Evolutionary conservation across 2,113 vertebrate species (phyloP).

Genomic region (Merops nubicus): DNA sequence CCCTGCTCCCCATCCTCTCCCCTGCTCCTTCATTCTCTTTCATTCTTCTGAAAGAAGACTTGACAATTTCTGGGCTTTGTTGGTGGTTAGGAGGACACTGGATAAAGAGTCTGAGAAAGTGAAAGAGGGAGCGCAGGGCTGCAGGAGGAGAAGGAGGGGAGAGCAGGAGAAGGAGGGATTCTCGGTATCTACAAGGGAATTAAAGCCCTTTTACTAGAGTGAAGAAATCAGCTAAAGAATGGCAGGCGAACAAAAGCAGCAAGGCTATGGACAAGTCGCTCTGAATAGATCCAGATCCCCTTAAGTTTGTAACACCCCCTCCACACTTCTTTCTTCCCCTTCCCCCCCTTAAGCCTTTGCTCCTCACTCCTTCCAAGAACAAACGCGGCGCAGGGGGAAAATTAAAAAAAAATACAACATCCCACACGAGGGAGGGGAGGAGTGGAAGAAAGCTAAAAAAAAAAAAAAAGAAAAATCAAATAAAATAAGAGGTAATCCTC

Average conservation of each 20-base stretch:
- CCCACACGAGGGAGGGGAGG: constrained; percentile 56
- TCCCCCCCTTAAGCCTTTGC: constrained; percentile 74
- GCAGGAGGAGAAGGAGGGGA: constrained; percentile 53
- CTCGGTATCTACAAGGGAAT: constrained; percentile 95
- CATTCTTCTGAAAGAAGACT: constrained; percentile 59
- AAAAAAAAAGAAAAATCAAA: constrained; percentile 69
- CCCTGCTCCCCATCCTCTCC: neutral
- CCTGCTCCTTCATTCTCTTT: constrained; percentile 8
- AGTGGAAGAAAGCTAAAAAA: constrained; percentile 66
- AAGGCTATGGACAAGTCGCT: constrained; percentile 87
- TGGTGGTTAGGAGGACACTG: constrained; percentile 57
- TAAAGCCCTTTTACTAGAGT: constrained; percentile 93
- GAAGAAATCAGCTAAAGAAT: constrained; percentile 87
- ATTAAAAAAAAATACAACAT: neutral
- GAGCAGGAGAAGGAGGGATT: constrained; percentile 77
- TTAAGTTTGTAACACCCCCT: constrained; percentile 87
- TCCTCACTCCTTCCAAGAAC: constrained; percentile 84
- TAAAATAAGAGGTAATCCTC: constrained; percentile 84
- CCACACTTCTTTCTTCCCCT: constrained; percentile 46
- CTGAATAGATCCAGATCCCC: constrained; percentile 94
- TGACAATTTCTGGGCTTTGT: constrained; percentile 69
- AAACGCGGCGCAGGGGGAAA: constrained; percentile 83
- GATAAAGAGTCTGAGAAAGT: constrained; percentile 84
- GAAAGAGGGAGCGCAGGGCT: constrained; percentile 75
- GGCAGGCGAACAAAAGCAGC: constrained; percentile 85